A percentile compares a stretch with the other conserved stretches of the same genome.
Evolutionary conservation across 2,888 invertebrate species (phyloP).

Genomic region (Linnaemya tessellans): DNA sequence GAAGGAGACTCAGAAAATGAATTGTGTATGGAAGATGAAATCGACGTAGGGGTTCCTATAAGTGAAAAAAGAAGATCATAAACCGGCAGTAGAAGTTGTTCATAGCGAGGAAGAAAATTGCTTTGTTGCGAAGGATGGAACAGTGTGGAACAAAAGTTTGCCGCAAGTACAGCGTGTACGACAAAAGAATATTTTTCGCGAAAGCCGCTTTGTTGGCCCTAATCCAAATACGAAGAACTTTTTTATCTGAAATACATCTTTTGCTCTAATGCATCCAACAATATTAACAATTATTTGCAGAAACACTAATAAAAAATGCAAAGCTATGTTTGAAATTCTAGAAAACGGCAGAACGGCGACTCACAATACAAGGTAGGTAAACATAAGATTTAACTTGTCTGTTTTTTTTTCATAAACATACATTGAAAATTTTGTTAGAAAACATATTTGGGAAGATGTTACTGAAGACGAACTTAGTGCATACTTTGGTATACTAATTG

Average conservation of each 20-base stretch:
- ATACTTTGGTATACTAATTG: constrained; percentile 5
- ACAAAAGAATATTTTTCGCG: constrained; percentile 6
- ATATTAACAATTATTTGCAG: too few species aligned
- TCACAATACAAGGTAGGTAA: background rate
- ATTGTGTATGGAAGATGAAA: background rate
- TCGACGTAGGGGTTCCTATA: background rate
- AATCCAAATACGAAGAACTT: constrained; percentile 8
- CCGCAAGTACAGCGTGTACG: background rate
- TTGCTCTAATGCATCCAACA: too few species aligned
- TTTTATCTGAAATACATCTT: too few species aligned
- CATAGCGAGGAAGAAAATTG: too few species aligned
- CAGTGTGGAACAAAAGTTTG: background rate
- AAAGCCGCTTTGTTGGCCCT: constrained; percentile 19
- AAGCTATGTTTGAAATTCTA: too few species aligned
- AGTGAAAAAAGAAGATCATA: too few species aligned
- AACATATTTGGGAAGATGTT: constrained; percentile 5
- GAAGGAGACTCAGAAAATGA: constrained; percentile 13
- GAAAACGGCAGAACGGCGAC: too few species aligned
- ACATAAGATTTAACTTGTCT: background rate
- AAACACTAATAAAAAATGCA: too few species aligned
- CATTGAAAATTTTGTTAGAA: background rate
- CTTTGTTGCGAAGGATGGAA: background rate
- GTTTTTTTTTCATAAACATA: background rate
- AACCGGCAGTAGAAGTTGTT: too few species aligned
- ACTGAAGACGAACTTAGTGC: constrained; percentile 5